Conservation (phyloP, 1,140 invertebrate species). For the Nephila pilipes region DNA sequence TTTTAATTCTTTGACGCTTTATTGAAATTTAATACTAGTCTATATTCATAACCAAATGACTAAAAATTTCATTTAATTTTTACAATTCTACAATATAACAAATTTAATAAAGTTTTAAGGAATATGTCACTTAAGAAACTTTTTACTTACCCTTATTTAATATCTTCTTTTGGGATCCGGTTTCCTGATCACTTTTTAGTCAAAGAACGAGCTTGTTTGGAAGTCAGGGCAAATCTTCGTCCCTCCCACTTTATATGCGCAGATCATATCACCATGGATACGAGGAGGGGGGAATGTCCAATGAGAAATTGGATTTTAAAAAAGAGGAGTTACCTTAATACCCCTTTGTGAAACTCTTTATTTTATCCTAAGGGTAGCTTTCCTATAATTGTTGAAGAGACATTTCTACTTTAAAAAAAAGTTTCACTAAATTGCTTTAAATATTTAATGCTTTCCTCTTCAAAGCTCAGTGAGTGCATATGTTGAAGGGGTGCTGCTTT, state of each 20-base stretch:
- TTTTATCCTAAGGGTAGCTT: background rate
- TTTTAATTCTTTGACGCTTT: too few relatives aligned
- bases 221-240: constrained; percentile 48
- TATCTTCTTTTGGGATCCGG: background rate
- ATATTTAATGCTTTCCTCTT: too few relatives aligned
- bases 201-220: background rate
- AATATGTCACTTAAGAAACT: background rate
- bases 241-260: constrained; percentile 37
- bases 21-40: too few relatives aligned
- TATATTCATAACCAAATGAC: too few relatives aligned
- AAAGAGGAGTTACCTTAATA: background rate
- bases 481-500: too few relatives aligned
- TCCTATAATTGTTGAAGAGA: background rate
- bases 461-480: too few relatives aligned
- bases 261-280: constrained; percentile 30
- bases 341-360: background rate
- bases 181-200: background rate
- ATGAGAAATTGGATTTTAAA: background rate
- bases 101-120: too few relatives aligned
- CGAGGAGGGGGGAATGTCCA: background rate
- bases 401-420: too few relatives aligned
- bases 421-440: too few relatives aligned
- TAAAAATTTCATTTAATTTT: too few relatives aligned
- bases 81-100: too few relatives aligned
- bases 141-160: background rate